Evolutionary conservation across 1,140 invertebrate species (phyloP).

Genomic region (Helicoverpa armigera): DNA sequence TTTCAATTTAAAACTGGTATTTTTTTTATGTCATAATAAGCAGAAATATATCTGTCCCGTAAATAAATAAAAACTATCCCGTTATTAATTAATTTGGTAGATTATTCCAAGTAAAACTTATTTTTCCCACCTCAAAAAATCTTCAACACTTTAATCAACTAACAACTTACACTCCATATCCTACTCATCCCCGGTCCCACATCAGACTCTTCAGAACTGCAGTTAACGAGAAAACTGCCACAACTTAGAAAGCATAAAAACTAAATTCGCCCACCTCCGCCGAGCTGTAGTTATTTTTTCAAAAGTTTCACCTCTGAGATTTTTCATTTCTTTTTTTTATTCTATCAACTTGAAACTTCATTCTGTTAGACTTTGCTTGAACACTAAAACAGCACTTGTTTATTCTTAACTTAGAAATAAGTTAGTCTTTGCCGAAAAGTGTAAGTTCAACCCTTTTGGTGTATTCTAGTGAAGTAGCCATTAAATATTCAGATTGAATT

Average conservation of each 20-base stretch:
- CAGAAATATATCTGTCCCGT: no score
- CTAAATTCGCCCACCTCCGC: constrained; percentile 38
- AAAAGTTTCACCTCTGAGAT: constrained; percentile 37
- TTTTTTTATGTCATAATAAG: no score
- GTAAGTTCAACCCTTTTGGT: constrained; percentile 28
- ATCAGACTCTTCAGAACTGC: background rate
- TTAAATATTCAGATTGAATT: background rate
- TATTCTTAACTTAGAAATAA: constrained; percentile 54
- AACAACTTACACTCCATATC: background rate
- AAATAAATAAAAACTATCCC: no score
- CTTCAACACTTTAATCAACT: background rate
- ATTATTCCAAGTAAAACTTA: no score
- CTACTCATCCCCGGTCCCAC: background rate
- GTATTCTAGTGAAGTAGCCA: background rate
- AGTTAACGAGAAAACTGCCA: constrained; percentile 5
- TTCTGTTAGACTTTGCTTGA: constrained; percentile 55
- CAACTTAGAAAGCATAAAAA: constrained; percentile 37
- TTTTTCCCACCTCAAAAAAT: background rate
- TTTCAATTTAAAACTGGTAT: no score
- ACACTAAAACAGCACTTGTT: constrained; percentile 58
- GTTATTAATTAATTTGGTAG: no score
- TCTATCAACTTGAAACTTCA: constrained; percentile 59
- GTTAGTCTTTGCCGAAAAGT: constrained; percentile 46
- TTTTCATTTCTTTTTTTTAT: constrained; percentile 43
- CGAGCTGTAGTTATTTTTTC: constrained; percentile 36